Percentiles rank a stretch among this genome's conserved stretches.
Evolutionary conservation across 2,797 vertebrate species (phyloP).

Genomic region (Phrynocephalus guinanensis): DNA sequence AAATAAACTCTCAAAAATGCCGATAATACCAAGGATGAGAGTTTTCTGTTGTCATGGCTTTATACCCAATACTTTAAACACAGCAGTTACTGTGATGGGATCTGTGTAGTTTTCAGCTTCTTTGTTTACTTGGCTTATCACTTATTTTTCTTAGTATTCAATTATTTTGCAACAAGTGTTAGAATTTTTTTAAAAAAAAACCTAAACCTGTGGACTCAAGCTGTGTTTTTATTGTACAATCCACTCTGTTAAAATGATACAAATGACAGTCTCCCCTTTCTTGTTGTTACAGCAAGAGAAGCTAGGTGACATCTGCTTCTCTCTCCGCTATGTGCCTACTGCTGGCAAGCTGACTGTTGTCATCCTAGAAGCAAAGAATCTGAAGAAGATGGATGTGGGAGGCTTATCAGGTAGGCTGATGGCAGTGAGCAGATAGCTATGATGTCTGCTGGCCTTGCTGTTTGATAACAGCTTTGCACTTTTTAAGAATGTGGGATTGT

Average conservation of each 20-base stretch:
- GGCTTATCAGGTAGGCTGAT: constrained; percentile 92
- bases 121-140: background rate
- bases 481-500: constrained; percentile 40
- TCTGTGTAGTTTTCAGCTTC: background rate
- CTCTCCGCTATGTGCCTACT: constrained; percentile 97
- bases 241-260: background rate
- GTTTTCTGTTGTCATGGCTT: background rate
- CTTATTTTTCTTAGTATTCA: constrained; percentile 23
- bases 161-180: constrained; percentile 33
- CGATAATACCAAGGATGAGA: background rate
- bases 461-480: constrained; percentile 18
- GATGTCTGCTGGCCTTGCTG: constrained; percentile 33
- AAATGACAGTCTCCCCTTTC: constrained; percentile 36
- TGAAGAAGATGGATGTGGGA: constrained; percentile 99
- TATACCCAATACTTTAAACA: background rate
- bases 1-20: constrained; percentile 17
- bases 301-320: constrained; percentile 98
- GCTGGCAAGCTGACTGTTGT: constrained; percentile 98
- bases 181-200: background rate
- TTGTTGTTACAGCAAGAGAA: constrained; percentile 93
- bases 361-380: constrained; percentile 97
- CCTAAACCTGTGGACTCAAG: background rate
- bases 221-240: background rate
- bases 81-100: background rate
- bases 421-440: constrained; percentile 43